Base-by-base conservation (phyloP, 2,113 vertebrate species). In the Pedionomus torquatus region DNA sequence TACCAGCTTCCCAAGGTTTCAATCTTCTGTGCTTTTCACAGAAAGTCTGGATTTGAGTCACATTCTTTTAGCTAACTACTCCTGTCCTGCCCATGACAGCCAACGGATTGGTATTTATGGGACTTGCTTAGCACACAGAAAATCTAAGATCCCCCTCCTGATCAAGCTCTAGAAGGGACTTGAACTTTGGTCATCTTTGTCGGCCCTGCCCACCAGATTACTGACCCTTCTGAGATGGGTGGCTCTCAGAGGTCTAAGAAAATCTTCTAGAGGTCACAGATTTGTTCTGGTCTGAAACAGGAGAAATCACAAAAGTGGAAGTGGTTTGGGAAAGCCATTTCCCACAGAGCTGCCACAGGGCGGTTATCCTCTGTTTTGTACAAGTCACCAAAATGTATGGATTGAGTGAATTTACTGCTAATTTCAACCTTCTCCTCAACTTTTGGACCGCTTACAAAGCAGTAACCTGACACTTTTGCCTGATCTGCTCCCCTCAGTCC, bases 291-390 rank as follows among this genome's bases (percentile, higher is more conserved):
- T 87, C 28, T 57, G 61, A 84, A 84, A 64, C 0, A 3, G 76
- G 33, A 76, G 61, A 89, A 74, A 75, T 93, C 24, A 71, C n/a
- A 48, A 57, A 90, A 74, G 41, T 72, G 54, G 75, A 95, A 94
- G 87, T 85, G 41, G 78, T 85, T 94, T 95, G 57, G 81, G 74
- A 95, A 89, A 87, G 46, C 15, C 25, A 39, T 8, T 87, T 89
- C 68, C 71, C 41, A 43, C 64, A 54, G 35, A 57, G 39, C 17
- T 78, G 60, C 41, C 43, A 11, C 11, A 37, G 77, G n/a, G 26
- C 25, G 84, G 10, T 5, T 60, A 75, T 16, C 55, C 48, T 92
- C 41, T 37, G 26, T 43, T 87, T 68, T 48, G 55, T 46, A 41
- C 18, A 43, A 10, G 24, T 43, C 8, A 2, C 39, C 37, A 35